Percentiles rank a stretch among this genome's conserved stretches.
These are phyloP conservation scores for Drosophila maculinotata DNA, from an alignment of 2,888 invertebrate genomes.

Conservation along the genomic window DNA sequence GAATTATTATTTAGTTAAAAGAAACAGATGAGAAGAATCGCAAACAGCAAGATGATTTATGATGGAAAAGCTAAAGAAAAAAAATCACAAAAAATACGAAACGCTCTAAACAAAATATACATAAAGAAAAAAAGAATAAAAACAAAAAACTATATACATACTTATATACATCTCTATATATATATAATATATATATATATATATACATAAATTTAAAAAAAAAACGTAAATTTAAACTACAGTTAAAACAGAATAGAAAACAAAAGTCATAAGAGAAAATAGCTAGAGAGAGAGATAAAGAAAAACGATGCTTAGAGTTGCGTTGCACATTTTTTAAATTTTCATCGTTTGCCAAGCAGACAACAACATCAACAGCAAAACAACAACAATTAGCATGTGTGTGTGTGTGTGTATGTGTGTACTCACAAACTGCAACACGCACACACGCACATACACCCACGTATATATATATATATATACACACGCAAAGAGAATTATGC, in stretches of 20 bases:
- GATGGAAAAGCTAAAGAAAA: constrained; percentile 61
- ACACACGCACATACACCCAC: constrained; percentile 24
- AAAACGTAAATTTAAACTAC: constrained; percentile 72
- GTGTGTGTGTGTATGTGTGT: constrained; percentile 9
- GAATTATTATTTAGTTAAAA: constrained; percentile 79
- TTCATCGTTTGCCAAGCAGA: constrained; percentile 81
- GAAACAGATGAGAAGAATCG: constrained; percentile 53
- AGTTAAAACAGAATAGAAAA: constrained; percentile 60
- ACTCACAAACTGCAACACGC: constrained; percentile 33
- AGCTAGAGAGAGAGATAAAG: constrained; percentile 37
- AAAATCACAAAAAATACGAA: constrained; percentile 73
- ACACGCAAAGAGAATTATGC: constrained; percentile 44
- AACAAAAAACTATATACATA: constrained; percentile 56
- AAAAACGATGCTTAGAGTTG: constrained; percentile 75
- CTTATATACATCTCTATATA: constrained; percentile 56
- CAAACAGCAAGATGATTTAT: constrained; percentile 60
- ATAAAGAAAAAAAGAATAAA: constrained; percentile 36
- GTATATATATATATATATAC: constrained; percentile 14
- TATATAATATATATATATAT: constrained; percentile 24
- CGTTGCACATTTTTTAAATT: constrained; percentile 77
- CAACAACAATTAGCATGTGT: constrained; percentile 42
- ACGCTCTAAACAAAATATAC: constrained; percentile 72
- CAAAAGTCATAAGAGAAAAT: constrained; percentile 57
- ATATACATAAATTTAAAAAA: constrained; percentile 38
- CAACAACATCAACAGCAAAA: constrained; percentile 47